Evolutionary conservation across 2,797 vertebrate species (phyloP).

Genomic region (Sebastes kiyomatsui): DNA sequence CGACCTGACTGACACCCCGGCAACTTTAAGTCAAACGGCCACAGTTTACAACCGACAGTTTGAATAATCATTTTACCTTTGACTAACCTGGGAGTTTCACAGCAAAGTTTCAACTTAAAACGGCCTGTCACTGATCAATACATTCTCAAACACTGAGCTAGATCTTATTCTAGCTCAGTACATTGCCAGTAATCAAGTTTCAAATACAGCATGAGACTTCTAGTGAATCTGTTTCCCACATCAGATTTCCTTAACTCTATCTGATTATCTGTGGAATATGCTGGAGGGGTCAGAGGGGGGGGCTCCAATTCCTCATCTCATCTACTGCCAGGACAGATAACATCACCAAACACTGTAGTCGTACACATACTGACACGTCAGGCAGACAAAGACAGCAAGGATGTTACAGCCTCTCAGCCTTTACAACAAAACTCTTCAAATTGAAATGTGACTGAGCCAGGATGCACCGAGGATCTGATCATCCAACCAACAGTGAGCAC

Average conservation of each 20-base stretch:
- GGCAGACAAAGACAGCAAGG: background rate
- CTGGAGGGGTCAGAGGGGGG: background rate
- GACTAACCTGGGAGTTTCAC: background rate
- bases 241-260: slow-evolving; percentile 18
- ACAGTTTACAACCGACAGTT: background rate
- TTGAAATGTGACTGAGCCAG: background rate
- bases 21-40: no score
- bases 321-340: background rate
- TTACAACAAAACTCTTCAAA: background rate
- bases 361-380: background rate
- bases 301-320: slow-evolving; percentile 1
- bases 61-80: background rate
- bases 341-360: background rate
- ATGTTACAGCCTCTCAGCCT: background rate
- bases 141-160: background rate
- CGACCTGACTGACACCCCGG: no score
- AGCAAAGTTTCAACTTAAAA: background rate
- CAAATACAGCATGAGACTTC: background rate
- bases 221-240: background rate
- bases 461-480: background rate
- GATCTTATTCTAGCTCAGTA: background rate
- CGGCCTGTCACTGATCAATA: background rate
- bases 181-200: background rate
- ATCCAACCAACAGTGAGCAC: background rate
- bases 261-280: slow-evolving; percentile 7